These are phyloP conservation scores for Stenopsyche tienmushanensis DNA, from an alignment of 1,140 invertebrate genomes.

Conservation along the genomic window DNA sequence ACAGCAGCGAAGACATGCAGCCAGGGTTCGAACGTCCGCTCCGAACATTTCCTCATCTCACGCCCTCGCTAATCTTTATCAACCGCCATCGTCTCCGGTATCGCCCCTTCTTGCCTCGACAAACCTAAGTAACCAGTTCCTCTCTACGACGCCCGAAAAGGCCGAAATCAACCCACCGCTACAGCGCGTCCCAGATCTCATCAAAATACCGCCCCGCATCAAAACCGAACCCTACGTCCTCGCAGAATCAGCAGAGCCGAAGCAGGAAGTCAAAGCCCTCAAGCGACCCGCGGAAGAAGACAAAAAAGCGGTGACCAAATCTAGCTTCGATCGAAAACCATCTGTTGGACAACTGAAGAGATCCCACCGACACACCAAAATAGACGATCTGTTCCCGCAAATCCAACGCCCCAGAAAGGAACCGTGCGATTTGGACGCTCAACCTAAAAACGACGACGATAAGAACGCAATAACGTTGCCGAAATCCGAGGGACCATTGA, in stretches of 20 bases:
- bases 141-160: slow-evolving; percentile 1
- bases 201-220: too few species aligned
- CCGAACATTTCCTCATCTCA: neutral
- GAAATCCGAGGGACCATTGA: neutral
- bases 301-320: neutral
- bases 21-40: neutral
- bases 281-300: neutral
- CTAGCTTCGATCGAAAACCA: neutral
- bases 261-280: neutral
- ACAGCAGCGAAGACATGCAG: slow-evolving; percentile 7
- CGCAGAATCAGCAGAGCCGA: neutral
- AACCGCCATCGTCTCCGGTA: neutral
- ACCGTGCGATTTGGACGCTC: neutral
- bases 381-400: neutral
- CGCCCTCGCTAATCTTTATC: slow-evolving; percentile 1
- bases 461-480: neutral
- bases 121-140: slow-evolving; percentile 3
- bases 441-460: neutral
- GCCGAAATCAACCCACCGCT: neutral
- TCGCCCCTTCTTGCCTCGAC: slow-evolving; percentile 11
- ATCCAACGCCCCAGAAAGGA: neutral
- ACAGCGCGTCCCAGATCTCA: neutral
- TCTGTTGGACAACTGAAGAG: neutral
- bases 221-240: neutral
- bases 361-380: slow-evolving; percentile 5